These are phyloP conservation scores for Corvus moneduloides DNA, from an alignment of 2,113 vertebrate genomes.

Conservation along the genomic window DNA sequence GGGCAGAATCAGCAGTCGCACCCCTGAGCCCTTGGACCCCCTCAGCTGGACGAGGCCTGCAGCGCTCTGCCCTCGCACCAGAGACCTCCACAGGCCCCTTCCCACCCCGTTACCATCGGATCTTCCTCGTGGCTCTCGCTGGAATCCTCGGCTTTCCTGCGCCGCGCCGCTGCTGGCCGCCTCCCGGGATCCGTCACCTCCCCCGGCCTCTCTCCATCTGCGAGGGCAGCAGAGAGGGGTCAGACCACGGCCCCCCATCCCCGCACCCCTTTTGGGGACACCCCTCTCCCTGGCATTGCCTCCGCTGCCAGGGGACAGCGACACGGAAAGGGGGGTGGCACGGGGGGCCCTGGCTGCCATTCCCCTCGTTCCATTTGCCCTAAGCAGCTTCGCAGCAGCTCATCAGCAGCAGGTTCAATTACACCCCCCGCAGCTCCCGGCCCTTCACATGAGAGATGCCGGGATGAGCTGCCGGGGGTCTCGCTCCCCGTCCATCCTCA, in stretches of 20 bases:
- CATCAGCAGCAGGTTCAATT: constrained; percentile 8
- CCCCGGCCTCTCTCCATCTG: constrained; percentile 87
- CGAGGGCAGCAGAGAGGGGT: neutral
- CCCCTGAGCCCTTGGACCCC: neutral
- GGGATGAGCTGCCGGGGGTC: neutral
- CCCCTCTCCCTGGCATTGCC: accelerated
- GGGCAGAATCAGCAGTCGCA: neutral
- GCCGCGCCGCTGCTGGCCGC: constrained; percentile 65
- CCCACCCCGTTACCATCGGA: constrained; percentile 68
- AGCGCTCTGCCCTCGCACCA: neutral
- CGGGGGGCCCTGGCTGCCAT: neutral
- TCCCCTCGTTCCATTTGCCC: neutral
- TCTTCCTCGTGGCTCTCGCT: constrained; percentile 93
- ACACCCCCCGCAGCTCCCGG: neutral
- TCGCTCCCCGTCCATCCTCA: accelerated
- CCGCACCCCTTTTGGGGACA: neutral
- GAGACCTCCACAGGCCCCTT: accelerated
- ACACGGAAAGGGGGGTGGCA: neutral
- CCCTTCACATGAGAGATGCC: neutral
- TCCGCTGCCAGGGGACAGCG: neutral
- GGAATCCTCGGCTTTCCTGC: constrained; percentile 80
- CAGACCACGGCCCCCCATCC: neutral
- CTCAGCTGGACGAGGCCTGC: neutral
- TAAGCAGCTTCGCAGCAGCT: neutral
- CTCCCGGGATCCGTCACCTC: constrained; percentile 82